These are phyloP conservation scores for Mactromeris polynyma DNA, from an alignment of 2,888 invertebrate genomes.

Conservation along the genomic window DNA sequence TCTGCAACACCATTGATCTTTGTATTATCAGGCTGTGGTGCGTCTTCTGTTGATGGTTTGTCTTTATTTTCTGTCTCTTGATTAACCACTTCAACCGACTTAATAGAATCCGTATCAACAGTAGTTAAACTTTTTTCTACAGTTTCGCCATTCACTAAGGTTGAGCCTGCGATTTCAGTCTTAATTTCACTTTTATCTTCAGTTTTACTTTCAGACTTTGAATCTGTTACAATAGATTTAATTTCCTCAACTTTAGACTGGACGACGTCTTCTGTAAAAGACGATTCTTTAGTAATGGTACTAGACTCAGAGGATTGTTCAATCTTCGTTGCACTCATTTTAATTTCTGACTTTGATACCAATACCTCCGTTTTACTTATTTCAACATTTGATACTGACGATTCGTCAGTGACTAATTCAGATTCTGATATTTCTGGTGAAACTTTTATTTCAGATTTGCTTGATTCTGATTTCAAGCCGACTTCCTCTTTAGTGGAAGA, in stretches of 20 bases:
- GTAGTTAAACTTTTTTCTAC: background rate
- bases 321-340: background rate
- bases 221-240: background rate
- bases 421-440: background rate
- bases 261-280: background rate
- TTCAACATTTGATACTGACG: background rate
- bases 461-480: background rate
- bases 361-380: background rate
- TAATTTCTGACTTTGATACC: background rate
- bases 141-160: slow-evolving; percentile 16
- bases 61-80: background rate
- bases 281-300: background rate
- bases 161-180: slow-evolving; percentile 24
- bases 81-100: slow-evolving; percentile 2
- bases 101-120: background rate
- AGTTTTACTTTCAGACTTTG: slow-evolving; percentile 29
- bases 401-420: background rate
- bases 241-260: background rate
- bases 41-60: slow-evolving; percentile 19
- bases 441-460: background rate
- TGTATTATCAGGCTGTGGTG: slow-evolving; percentile 25
- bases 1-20: slow-evolving; percentile 34
- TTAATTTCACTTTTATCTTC: slow-evolving; percentile 12
- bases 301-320: slow-evolving; percentile 5
- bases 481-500: background rate